Evolutionary conservation across 2,888 invertebrate species (phyloP), one percentile per base, ranked within the genome.

Genomic region (Tipula helvola): DNA sequence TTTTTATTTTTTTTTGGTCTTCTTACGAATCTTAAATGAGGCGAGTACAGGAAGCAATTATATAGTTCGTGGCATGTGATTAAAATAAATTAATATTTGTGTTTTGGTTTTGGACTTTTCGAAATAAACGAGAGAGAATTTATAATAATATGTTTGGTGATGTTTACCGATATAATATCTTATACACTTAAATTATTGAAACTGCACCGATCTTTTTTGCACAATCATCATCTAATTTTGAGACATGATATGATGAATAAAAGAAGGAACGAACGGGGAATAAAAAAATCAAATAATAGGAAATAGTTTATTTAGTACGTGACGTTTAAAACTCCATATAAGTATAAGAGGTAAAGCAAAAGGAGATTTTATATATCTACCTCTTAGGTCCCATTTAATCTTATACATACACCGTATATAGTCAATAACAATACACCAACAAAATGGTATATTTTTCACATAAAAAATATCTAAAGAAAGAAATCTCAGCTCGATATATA

Each of bases 11-110:
- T 52, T 71, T 71, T 28, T 28, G 28, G 28, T 28, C 18, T 10
- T 71, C 71, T 28, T 71, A 71, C 7, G 71, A 71, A 71, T 71
- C 71, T 71, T 71, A 71, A 71, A 71, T 71, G 71, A 71, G 71
- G 71, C 71, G 71, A 71, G 71, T 71, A 71, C 71, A 71, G 71
- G 71, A 71, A 71, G 71, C 71, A 71, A 71, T 71, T 71, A 71
- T 71, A 71, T 71, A 71, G 71, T 71, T 71, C 10, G 71, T 71
- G 71, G 71, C 71, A 71, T 71, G 71, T 71, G 71, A 71, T 71
- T 71, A 71, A 71, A 71, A 71, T 71, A 71, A 71, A 71, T 71
- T 71, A 71, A 18, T 18, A 28, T 8, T 28, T 71, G 8, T 71
- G 28, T 71, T 71, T 71, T 71, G 71, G 71, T 71, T 16, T 5